Evolutionary conservation across 2,797 vertebrate genomes (phyloP).

Genomic region (Thamnophis elegans): DNA sequence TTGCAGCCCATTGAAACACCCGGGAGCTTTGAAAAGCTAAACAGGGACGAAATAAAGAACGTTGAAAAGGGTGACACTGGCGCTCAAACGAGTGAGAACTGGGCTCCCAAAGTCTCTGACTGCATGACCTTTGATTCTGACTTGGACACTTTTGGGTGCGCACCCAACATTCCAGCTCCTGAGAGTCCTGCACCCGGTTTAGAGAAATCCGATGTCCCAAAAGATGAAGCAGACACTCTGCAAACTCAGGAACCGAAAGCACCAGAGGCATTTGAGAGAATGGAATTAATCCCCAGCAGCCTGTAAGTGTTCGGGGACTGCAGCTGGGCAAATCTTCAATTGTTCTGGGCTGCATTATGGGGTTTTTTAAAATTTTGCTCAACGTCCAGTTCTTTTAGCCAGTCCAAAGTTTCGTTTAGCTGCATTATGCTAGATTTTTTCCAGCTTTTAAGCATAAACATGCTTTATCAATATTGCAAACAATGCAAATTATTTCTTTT

Average conservation of each 20-base stretch:
- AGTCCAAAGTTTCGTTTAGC: not conserved
- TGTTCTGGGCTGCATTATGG: no score
- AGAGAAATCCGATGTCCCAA: not conserved
- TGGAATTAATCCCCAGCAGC: conserved; percentile 6
- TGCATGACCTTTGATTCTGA: conserved; percentile 78
- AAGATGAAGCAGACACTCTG: not conserved
- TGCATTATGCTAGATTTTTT: not conserved
- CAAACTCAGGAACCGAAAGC: not conserved
- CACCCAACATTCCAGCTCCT: conserved; percentile 66
- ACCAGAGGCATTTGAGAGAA: conserved; percentile 4
- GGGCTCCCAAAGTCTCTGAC: conserved; percentile 66
- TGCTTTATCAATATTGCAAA: not conserved
- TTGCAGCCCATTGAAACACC: not conserved
- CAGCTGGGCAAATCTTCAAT: not conserved
- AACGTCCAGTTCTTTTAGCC: not conserved
- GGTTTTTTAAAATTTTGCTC: not conserved
- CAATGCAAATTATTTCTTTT: not conserved
- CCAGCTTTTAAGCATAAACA: not conserved
- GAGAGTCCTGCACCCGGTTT: conserved; percentile 1
- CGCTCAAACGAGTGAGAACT: conserved; percentile 38
- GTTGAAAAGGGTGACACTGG: conserved; percentile 27
- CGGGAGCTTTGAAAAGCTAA: not conserved
- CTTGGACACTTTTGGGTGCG: conserved; percentile 77
- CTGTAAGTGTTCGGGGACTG: conserved; percentile 54
- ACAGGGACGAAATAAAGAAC: not conserved